A percentile compares a stretch with the other conserved stretches of the same genome.
phyloP scores from a whole-genome alignment of 2,797 vertebrate genomes.

The Psittacula derbiana region DNA sequence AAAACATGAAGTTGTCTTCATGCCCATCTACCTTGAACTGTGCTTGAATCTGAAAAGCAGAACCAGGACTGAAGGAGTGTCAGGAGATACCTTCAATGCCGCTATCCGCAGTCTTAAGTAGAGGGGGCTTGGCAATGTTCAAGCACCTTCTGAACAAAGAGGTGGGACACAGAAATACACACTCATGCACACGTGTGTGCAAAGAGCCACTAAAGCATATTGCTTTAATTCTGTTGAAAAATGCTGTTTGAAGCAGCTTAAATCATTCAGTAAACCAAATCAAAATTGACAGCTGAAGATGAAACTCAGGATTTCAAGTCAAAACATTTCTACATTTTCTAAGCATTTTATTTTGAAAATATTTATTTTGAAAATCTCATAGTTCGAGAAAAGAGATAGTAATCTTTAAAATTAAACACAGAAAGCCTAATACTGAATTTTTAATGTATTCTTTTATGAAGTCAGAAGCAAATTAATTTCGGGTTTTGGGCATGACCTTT shows the following conservation, averaged over 20 bases:
- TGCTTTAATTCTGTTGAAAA: neutral
- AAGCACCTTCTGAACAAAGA: neutral
- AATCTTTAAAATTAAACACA: neutral
- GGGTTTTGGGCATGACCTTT: neutral
- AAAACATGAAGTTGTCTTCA: neutral
- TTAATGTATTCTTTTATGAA: neutral
- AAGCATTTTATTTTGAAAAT: slow-evolving; percentile 4
- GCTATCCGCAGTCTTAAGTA: neutral
- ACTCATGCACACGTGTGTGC: too few relatives aligned
- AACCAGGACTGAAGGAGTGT: neutral
- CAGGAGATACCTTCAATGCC: neutral
- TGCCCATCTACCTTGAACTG: neutral
- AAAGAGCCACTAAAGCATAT: neutral
- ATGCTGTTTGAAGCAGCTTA: neutral
- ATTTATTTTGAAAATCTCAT: neutral
- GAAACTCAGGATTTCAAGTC: neutral
- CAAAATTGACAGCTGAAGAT: neutral
- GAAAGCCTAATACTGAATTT: neutral
- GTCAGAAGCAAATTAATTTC: neutral
- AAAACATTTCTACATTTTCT: neutral
- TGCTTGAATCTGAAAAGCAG: neutral
- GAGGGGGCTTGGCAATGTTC: neutral
- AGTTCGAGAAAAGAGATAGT: neutral
- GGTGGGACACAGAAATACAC: neutral
- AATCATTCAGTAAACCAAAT: slow-evolving; percentile 6